Base-by-base conservation (phyloP, 1,140 invertebrate genomes). In the Mamestra configurata region DNA sequence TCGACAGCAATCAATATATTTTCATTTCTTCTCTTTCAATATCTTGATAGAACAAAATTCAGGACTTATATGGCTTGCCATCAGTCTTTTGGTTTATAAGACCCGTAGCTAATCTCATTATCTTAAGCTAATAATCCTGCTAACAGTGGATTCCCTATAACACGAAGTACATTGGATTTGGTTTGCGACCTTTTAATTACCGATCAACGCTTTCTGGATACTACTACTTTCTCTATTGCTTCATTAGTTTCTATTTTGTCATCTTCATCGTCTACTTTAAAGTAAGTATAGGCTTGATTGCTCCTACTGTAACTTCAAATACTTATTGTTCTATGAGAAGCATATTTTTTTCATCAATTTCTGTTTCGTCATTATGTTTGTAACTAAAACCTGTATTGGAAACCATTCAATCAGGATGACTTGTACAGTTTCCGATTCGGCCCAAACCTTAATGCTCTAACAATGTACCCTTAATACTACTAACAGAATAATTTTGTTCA, bases 101-200 rank as follows among this genome's bases (percentile, higher is more conserved):
- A 57, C 13, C 13, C 43, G 37, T 43, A 31, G 27, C 27, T 70
- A 70, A 70, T 70, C 66, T 70, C 8, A 49, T 70, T 70, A 70
- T 18, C 13, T 10, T 61, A 61, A 70, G 11, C 20, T 27, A 27
- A 70, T 70, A 49, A 70, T 70, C 40, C 20, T 15, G 22, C 40
- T 49, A 15, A 27, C n/a, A n/a, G 35, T 20, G 20, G 20, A 22
- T 43, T 49, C 13, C 15, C 40, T 70, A 15, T 31, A 61, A 61
- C 43, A 70, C 66, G 0, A 20, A 15, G 40, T 68, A 18, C 18
- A 24, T 31, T n/a, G 64, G 7, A 66, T 66, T 68, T 15, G 22
- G 8, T 10, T 24, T 64, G 13, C 27, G 27, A 37, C 15, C 15
- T 40, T 22, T 66, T 59, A 59, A 31, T 31, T 27, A 59, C 11